A percentile compares a stretch with the other conserved stretches of the same genome.
These are phyloP conservation scores for Halocaridina rubra DNA, from an alignment of 2,888 invertebrate genomes.

Conservation along the genomic window DNA sequence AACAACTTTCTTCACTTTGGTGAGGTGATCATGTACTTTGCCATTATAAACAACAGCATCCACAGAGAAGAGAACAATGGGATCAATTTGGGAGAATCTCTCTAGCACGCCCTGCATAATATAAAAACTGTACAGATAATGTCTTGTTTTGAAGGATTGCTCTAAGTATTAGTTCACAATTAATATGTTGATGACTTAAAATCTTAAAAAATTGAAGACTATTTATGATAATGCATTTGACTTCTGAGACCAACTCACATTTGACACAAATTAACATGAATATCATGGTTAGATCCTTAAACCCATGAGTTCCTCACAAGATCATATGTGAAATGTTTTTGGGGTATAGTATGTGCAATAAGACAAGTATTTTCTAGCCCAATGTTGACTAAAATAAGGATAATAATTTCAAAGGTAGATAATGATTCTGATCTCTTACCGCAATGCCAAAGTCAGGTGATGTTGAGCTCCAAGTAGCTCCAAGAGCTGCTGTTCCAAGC, in stretches of 20 bases:
- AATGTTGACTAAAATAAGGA: no score
- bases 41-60: slow-evolving; percentile 73
- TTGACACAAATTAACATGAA: no score
- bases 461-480: slow-evolving; percentile 72
- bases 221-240: not conserved
- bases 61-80: slow-evolving; percentile 72
- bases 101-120: slow-evolving; percentile 68
- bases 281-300: not conserved
- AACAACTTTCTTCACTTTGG: slow-evolving; percentile 70
- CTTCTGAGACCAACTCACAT: no score
- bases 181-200: not conserved
- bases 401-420: no score
- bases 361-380: no score
- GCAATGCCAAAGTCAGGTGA: slow-evolving; percentile 72
- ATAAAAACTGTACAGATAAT: not conserved
- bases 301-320: not conserved
- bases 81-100: slow-evolving; percentile 71
- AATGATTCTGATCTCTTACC: slow-evolving; percentile 21
- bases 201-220: not conserved
- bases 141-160: not conserved
- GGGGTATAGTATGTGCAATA: no score
- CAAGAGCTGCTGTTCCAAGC: slow-evolving; percentile 71
- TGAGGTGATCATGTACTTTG: slow-evolving; percentile 70
- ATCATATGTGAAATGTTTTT: not conserved
- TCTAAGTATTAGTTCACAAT: not conserved